Percentiles rank a stretch among this genome's conserved stretches.
Evolutionary conservation across 2,113 vertebrate genomes (phyloP).

Genomic region (Aplodontia rufa): DNA sequence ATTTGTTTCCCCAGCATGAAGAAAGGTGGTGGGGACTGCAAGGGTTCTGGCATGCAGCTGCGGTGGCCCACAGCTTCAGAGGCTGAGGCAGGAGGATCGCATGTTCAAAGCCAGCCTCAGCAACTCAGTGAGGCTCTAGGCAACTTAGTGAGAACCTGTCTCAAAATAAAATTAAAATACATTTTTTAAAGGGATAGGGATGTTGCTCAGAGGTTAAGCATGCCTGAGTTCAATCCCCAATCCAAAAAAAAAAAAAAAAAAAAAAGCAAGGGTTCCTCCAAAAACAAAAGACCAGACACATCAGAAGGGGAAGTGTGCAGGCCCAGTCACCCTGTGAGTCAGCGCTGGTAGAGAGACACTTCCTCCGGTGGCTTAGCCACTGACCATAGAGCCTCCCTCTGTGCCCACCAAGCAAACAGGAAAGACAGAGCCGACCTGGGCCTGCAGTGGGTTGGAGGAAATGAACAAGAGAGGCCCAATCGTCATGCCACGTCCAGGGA

Average conservation of each 20-base stretch:
- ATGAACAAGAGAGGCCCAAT: not conserved
- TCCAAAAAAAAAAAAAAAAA: no score
- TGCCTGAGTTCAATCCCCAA: no score
- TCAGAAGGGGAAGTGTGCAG: conserved; percentile 47
- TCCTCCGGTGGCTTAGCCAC: not conserved
- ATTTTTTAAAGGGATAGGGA: no score
- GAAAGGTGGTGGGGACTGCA: not conserved
- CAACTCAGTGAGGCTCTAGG: no score
- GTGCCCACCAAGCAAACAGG: not conserved
- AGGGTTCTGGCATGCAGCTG: no score
- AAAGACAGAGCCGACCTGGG: not conserved
- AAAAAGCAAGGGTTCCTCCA: not conserved
- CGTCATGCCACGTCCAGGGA: no score
- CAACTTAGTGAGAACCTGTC: no score
- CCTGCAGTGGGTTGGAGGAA: not conserved
- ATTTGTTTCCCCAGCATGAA: not conserved
- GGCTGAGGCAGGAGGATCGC: no score
- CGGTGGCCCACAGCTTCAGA: no score
- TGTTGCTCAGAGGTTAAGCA: no score
- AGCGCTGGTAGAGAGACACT: not conserved
- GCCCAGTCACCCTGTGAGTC: conserved; percentile 51
- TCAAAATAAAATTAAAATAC: no score
- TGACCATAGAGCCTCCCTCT: not conserved
- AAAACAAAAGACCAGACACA: not conserved
- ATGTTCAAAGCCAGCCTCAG: no score